phyloP scores from a whole-genome alignment of 2,113 vertebrate genomes.

The Antennarius striatus region DNA sequence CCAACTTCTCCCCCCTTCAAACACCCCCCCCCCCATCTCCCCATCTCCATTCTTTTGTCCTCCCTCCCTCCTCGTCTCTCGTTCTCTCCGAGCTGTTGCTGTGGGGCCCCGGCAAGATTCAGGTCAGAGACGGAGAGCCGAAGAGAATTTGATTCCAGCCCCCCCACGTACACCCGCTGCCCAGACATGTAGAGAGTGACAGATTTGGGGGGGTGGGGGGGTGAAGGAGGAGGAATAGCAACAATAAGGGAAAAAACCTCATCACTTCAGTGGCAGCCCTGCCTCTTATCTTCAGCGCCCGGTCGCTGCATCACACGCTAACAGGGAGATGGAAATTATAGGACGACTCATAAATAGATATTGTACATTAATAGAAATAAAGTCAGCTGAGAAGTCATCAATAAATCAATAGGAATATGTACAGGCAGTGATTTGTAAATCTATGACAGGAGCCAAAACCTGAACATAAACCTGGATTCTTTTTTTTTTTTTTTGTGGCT shows the following conservation, averaged over 20 bases:
- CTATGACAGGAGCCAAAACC: too few species aligned
- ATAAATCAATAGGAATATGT: conserved; percentile 5
- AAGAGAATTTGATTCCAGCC: conserved; percentile 75
- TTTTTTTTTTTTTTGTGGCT: too few species aligned
- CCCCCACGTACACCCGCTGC: conserved; percentile 60
- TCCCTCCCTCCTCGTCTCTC: conserved; percentile 10
- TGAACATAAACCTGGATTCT: too few species aligned
- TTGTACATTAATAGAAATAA: conserved; percentile 40
- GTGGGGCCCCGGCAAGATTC: conserved; percentile 59
- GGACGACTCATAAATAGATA: conserved; percentile 41
- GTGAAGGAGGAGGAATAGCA: conserved; percentile 24
- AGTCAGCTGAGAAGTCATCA: conserved; percentile 12
- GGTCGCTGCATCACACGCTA: conserved; percentile 42
- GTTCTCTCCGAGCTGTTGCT: conserved; percentile 56
- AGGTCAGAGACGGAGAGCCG: conserved; percentile 74
- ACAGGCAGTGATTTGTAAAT: too few species aligned
- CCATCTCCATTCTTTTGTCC: conserved; percentile 1
- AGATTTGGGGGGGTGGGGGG: conserved; percentile 60
- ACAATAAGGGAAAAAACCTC: conserved; percentile 32
- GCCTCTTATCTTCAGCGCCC: conserved; percentile 22
- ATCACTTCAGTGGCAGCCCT: conserved; percentile 37
- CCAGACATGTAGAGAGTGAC: conserved; percentile 73
- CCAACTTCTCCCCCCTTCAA: not conserved
- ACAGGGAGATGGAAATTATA: conserved; percentile 33
- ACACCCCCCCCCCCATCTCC: not conserved